Evolutionary conservation across 2,888 invertebrate genomes (phyloP).

Genomic region (Phortica magna): DNA sequence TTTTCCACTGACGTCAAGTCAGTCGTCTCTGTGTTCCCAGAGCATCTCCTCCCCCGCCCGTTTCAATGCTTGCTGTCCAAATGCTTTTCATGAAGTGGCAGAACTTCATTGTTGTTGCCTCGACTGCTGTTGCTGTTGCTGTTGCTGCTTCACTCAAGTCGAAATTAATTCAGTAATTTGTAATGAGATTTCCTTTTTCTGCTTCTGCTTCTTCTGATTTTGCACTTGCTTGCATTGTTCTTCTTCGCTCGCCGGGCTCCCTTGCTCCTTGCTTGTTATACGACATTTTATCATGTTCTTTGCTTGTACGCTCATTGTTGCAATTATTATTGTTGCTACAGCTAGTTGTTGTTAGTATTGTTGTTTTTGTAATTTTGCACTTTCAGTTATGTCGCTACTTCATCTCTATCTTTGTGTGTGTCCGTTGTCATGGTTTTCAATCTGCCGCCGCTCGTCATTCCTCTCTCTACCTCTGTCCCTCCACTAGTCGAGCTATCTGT

Average conservation of each 20-base stretch:
- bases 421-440: slow-evolving; percentile 6
- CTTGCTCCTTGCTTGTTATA: not conserved
- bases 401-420: not conserved
- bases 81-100: slow-evolving; percentile 12
- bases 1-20: not conserved
- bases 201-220: not conserved
- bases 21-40: not conserved
- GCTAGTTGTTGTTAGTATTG: slow-evolving; percentile 5
- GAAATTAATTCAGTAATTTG: slow-evolving; percentile 72
- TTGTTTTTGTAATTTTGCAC: slow-evolving; percentile 20
- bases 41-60: not conserved
- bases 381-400: slow-evolving; percentile 20
- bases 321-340: slow-evolving; percentile 35
- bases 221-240: not conserved
- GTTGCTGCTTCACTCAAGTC: slow-evolving; percentile 52
- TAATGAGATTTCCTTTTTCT: slow-evolving; percentile 58
- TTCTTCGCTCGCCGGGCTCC: not conserved
- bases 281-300: not conserved
- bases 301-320: slow-evolving; percentile 24
- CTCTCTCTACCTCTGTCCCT: not conserved
- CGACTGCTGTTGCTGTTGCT: slow-evolving; percentile 33
- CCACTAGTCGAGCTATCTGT: not conserved
- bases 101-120: slow-evolving; percentile 21
- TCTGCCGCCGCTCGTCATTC: not conserved
- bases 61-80: not conserved